Conservation (phyloP, 2,113 vertebrate species). For the Promerops cafer region DNA sequence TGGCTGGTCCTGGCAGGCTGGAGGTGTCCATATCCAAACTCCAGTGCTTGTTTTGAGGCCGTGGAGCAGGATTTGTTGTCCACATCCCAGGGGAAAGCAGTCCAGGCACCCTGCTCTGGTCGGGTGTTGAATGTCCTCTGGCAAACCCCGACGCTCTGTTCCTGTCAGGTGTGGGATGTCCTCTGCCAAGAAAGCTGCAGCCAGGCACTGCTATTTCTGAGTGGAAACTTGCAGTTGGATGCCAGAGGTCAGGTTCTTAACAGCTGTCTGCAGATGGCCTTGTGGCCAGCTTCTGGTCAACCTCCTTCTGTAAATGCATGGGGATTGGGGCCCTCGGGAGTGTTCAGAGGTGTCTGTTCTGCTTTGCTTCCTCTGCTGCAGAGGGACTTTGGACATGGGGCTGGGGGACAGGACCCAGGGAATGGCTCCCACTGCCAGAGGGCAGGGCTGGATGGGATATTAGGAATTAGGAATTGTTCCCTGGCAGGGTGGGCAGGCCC, state of each 20-base stretch:
- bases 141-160: fast-evolving
- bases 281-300: neutral
- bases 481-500: neutral
- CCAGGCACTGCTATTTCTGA: neutral
- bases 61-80: neutral
- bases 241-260: neutral
- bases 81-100: neutral
- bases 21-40: neutral
- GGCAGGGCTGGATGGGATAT: fast-evolving
- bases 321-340: fast-evolving
- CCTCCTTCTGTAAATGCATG: neutral
- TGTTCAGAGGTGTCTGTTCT: neutral
- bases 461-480: neutral
- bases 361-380: neutral
- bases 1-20: neutral
- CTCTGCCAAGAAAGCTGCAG: neutral
- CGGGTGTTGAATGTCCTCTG: neutral
- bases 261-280: neutral
- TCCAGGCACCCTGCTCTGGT: neutral
- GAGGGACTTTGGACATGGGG: neutral
- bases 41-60: neutral
- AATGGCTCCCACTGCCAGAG: neutral
- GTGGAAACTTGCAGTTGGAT: neutral
- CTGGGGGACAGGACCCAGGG: neutral
- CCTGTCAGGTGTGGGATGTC: neutral